These are phyloP conservation scores for Paramormyrops hopkinsi DNA, from an alignment of 2,797 vertebrate genomes.

Conservation along the genomic window DNA sequence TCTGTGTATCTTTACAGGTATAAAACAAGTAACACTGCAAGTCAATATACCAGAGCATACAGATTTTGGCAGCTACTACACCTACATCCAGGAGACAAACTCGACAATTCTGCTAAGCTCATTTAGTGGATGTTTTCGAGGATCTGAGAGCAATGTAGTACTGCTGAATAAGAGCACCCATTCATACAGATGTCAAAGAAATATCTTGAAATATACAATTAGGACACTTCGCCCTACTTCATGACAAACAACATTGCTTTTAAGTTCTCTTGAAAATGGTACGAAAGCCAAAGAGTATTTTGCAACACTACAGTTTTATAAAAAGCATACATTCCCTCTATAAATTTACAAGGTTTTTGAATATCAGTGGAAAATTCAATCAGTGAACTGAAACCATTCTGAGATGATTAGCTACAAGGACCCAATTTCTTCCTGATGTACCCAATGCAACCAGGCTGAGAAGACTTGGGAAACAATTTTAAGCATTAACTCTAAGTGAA, in stretches of 20 bases:
- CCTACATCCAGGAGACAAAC: not conserved
- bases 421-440: not conserved
- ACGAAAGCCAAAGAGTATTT: not conserved
- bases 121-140: not conserved
- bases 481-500: not conserved
- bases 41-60: not conserved
- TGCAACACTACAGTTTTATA: not conserved
- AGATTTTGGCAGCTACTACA: not conserved
- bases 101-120: not conserved
- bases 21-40: not conserved
- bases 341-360: not conserved
- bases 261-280: not conserved
- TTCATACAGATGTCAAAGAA: slow-evolving; percentile 1
- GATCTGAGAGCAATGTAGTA: not conserved
- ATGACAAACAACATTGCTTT: not conserved
- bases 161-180: not conserved
- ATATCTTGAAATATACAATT: not conserved
- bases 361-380: not conserved
- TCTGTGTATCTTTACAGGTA: not conserved
- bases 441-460: not conserved
- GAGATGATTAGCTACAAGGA: not conserved
- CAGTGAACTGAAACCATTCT: not conserved
- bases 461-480: not conserved
- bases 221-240: not conserved
- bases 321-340: not conserved